Evolutionary conservation across 1,140 invertebrate genomes (phyloP), one percentile per base, ranked within the genome.

Genomic region (Leptoteleia sp.): DNA sequence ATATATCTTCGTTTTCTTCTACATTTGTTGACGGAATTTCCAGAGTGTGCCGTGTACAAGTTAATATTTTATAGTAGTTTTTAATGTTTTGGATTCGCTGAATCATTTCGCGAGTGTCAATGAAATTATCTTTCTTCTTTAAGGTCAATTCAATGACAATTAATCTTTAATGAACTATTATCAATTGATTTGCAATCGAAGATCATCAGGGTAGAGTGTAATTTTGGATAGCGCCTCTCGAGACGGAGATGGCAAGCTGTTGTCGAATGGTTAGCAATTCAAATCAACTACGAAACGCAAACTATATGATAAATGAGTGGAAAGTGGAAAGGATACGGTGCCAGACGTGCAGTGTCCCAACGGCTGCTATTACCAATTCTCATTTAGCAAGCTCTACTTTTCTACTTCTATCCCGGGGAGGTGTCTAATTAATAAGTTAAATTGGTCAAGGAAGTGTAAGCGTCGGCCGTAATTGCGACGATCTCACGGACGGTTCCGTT

Each of bases 271-370:
- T 64, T 54, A 67, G 40, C 50, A 35, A 45, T 54, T 42, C 42
- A 50, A 42, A 11, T 61, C 9, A 62, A 33, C 7, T 22, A 25
- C 15, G 11, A 15, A 47, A 45, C 9, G 12, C 5, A 57, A 27
- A 42, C n/a, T n/a, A n/a, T n/a, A 57, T 25, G 43, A 16, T 19
- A 22, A 43, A 71, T 6, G 16, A 55, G 54, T 62, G 64, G 50
- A 76, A 64, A 71, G 65, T 77, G 61, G 75, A 31, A 71, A 71
- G 75, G 75, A 78, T 80, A 77, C 73, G 81, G 81, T 82, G 81
- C 81, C 73, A 82, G 81, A 82, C 79, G 79, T 80, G 79, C 73
- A 72, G 29, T 82, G 61, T 76, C 79, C 81, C 64, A 79, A 76
- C 59, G 65, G 61, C 67, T 61, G 70, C 35, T 67, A 45, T 67